A percentile compares a stretch with the other conserved stretches of the same genome.
Evolutionary conservation across 2,113 vertebrate genomes (phyloP).

Genomic region (Semnopithecus entellus): DNA sequence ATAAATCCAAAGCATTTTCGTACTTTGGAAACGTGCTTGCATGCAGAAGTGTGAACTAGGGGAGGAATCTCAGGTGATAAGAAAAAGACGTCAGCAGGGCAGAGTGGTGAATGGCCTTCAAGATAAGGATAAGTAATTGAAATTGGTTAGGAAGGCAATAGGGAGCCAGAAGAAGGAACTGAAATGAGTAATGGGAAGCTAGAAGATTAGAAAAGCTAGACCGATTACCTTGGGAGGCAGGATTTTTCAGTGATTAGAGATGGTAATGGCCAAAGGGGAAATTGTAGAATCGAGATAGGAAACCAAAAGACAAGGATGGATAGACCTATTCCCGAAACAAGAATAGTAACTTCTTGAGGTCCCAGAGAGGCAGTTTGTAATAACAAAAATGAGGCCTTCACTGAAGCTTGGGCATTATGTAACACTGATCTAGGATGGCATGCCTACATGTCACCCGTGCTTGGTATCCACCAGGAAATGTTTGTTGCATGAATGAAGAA

Average conservation of each 20-base stretch:
- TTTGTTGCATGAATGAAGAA: not conserved
- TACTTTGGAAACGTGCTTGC: not conserved
- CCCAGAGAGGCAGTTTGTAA: not conserved
- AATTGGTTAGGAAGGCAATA: slow-evolving; percentile 20
- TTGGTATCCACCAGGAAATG: not conserved
- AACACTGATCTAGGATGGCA: not conserved
- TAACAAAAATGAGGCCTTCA: not conserved
- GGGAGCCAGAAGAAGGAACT: not conserved
- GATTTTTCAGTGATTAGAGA: slow-evolving; percentile 35
- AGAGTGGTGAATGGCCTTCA: slow-evolving; percentile 3
- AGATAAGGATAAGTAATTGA: slow-evolving; percentile 52
- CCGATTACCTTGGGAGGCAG: not conserved
- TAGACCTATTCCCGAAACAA: not conserved
- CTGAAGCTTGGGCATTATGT: not conserved
- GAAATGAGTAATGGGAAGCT: slow-evolving; percentile 15
- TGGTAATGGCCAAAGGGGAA: not conserved
- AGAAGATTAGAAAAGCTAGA: slow-evolving; percentile 41
- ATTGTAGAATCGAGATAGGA: slow-evolving; percentile 36
- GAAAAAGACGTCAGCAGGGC: not conserved
- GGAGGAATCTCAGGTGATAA: slow-evolving; percentile 4
- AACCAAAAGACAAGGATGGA: slow-evolving; percentile 43
- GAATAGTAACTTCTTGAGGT: not conserved
- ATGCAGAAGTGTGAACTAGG: not conserved
- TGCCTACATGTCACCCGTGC: not conserved
- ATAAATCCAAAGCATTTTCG: not conserved